Evolutionary conservation across 2,113 vertebrate genomes (phyloP), one percentile per base, ranked within the genome.

Genomic region (Anolis carolinensis): DNA sequence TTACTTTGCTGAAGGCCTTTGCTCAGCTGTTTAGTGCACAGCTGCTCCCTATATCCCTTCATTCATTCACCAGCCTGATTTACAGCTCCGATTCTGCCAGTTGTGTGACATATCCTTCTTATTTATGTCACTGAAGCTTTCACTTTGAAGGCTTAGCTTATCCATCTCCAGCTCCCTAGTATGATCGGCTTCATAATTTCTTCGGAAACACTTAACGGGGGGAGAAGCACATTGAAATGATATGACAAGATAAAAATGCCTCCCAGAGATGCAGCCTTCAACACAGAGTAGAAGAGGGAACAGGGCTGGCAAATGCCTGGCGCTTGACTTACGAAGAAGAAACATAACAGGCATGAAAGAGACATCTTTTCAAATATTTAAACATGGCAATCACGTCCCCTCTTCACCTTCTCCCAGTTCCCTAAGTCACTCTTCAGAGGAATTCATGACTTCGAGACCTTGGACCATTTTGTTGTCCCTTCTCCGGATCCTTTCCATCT

Each of bases 81-180:
- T 87, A 73, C 25, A 63, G 62, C 82, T 88, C 14, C 36, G 71
- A n/a, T 82, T 80, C 25, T 20, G 7, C 36, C 10, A 18, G 25
- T 2, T 6, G 23, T 3, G 63, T 0, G 0, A 59, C 50, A 79
- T 0, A 0, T 30, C 20, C 36, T 25, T 39, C 20, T 70, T 74
- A 73, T 82, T 82, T 25, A 62, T 79, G 65, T 8, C 87, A n/a
- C 18, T 25, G 39, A 0, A 0, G 50, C 55, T 10, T 84, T 86
- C 79, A 11, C 83, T 76, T 83, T 52, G 73, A 70, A 81, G 44
- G 32, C 5, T 71, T 7, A n/a, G 73, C 48, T 16, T 81, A 39
- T 81, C 83, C 81, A 6, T 87, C 87, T 79, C 5, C 9, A 14
- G 0, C 30, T 55, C 67, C 48, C 1, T 5, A 48, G 0, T 78